Base-by-base conservation (phyloP, 2,113 vertebrate genomes). In the Galeopterus variegatus region DNA sequence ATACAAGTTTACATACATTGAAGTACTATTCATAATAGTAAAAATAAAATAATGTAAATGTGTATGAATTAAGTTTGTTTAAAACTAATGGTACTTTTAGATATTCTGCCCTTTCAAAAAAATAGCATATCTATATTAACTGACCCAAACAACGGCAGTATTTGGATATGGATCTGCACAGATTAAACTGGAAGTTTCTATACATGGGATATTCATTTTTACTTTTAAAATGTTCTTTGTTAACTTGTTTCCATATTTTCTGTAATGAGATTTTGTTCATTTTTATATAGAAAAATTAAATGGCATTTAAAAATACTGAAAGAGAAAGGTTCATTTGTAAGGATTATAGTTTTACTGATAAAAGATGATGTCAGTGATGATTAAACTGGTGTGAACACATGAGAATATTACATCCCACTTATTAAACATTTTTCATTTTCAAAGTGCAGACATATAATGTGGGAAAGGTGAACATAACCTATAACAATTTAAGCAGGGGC, bases 331-430 rank as follows among this genome's bases (percentile, higher is more conserved):
- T 85, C 73, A 62, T 90, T 92, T 94, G n/a, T 24, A 67, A 85
- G 5, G 28, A 67, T 12, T 31, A 19, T 60, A n/a, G n/a, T n/a
- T n/a, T n/a, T 64, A 83, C 12, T 88, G 14, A 75, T 90, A 73
- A 92, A 41, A 84, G 75, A 86, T 7, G 1, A 65, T 77, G 54
- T 92, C 17, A 31, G 4, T 88, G 26, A 58, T 82, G 62, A 95
- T 83, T 88, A 96, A 92, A 95, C 21, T 85, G 67, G 15, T 67
- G 12, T 72, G 19, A 79, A 77, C 11, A 33, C 67, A 56, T 65
- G 73, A 65, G 10, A 92, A 52, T 92, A 88, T 82, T 86, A 81
- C 1, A 26, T 85, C 89, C 80, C 33, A 67, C 14, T 96, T 18
- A 54, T 48, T 77, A 70, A 62, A 52, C 24, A 76, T 84, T 80